Percentiles rank a stretch among this genome's conserved stretches.
phyloP scores from a whole-genome alignment of 2,797 vertebrate species.

The Schizothorax lantsangensis region DNA sequence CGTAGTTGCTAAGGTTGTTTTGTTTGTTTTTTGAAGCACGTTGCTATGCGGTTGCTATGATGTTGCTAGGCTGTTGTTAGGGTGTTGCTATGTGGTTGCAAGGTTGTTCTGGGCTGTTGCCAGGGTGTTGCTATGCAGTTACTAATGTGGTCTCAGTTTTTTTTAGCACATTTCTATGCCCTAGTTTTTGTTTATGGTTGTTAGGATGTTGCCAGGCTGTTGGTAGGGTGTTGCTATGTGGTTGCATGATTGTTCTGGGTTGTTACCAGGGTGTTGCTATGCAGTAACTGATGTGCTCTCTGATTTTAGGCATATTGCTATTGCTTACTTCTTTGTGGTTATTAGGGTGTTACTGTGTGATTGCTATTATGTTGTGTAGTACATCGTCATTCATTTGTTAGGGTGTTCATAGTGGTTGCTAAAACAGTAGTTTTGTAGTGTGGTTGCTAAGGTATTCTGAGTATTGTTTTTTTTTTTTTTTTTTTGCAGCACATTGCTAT shows the following conservation, averaged over 20 bases:
- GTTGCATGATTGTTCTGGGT: too few species aligned
- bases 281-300: too few species aligned
- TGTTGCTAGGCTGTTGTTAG: background rate
- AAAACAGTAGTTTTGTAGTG: too few species aligned
- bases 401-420: too few species aligned
- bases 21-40: background rate
- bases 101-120: background rate
- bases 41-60: background rate
- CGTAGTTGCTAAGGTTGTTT: background rate
- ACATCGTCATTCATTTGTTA: too few species aligned
- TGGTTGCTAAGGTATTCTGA: too few species aligned
- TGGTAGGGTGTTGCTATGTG: background rate
- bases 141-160: background rate
- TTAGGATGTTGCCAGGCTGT: background rate
- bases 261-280: too few species aligned
- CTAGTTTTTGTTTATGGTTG: background rate
- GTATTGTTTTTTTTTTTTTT: too few species aligned
- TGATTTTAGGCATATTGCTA: too few species aligned
- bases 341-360: background rate
- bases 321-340: too few species aligned
- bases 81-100: background rate
- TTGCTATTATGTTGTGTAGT: background rate
- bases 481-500: too few species aligned
- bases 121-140: background rate
- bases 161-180: background rate